These are phyloP conservation scores for Aplodontia rufa DNA, from an alignment of 2,113 vertebrate genomes.

Conservation along the genomic window DNA sequence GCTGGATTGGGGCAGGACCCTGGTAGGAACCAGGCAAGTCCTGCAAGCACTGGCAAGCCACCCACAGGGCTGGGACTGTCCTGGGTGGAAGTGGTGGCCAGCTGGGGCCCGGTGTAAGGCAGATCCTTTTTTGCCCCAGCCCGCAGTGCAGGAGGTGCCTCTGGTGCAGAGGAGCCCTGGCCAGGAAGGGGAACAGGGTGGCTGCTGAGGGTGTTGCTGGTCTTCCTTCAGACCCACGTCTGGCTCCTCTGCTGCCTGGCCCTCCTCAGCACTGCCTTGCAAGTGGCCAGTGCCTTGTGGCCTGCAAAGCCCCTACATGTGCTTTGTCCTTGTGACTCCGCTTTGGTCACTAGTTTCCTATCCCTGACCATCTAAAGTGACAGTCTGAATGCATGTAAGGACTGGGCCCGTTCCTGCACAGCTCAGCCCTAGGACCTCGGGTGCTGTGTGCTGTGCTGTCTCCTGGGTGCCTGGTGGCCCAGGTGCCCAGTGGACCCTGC, in stretches of 20 bases:
- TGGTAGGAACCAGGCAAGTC: accelerated
- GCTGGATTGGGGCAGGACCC: not conserved
- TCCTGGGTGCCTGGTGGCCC: not conserved
- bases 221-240: not conserved
- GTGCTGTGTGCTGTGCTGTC: not conserved
- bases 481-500: not conserved
- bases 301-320: not conserved
- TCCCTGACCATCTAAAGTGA: not conserved
- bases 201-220: not conserved
- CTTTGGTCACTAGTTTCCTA: not conserved
- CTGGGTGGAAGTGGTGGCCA: accelerated
- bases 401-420: not conserved
- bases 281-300: not conserved
- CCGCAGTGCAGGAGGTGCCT: accelerated
- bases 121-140: not conserved
- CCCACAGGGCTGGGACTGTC: not conserved
- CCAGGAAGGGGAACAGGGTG: not conserved
- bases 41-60: not conserved
- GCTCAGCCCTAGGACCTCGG: not conserved
- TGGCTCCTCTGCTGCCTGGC: not conserved
- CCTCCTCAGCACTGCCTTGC: not conserved
- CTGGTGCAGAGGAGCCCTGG: not conserved
- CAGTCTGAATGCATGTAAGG: not conserved
- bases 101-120: not conserved
- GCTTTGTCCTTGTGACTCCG: not conserved